These are phyloP conservation scores for Aurelia sp. DNA, from an alignment of 30 jellyfish, hydroid and myxozoan species.

Conservation along the genomic window DNA sequence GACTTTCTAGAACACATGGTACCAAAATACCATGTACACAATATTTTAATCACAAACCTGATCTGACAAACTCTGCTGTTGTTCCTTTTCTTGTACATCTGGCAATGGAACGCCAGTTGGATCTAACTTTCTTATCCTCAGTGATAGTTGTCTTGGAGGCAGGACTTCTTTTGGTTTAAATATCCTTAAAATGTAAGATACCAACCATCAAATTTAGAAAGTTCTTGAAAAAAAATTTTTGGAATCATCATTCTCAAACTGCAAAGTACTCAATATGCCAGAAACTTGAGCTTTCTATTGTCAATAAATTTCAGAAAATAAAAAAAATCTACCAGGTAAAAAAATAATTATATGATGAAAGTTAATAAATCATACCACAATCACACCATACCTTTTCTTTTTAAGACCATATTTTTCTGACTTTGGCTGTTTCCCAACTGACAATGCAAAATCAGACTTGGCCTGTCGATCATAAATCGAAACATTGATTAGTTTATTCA, in stretches of 20 bases:
- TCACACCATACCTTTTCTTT: conserved; percentile 31
- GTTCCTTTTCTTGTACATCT: conserved; percentile 36
- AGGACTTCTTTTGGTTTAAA: conserved; percentile 38
- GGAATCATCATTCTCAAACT: no score
- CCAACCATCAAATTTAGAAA: neutral
- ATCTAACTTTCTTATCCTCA: conserved; percentile 54
- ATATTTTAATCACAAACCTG: conserved; percentile 15
- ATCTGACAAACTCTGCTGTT: conserved; percentile 30
- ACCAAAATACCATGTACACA: no score
- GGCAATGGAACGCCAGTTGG: conserved; percentile 70
- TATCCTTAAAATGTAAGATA: conserved; percentile 6
- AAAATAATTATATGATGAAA: no score
- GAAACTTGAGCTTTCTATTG: no score
- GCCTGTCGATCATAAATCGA: conserved; percentile 21
- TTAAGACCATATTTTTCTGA: conserved; percentile 52
- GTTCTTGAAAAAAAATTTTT: neutral
- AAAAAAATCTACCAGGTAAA: no score
- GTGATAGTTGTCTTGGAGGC: conserved; percentile 34
- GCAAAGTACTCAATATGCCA: no score
- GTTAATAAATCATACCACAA: no score
- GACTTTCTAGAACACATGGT: no score
- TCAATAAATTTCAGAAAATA: no score
- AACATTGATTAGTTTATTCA: no score
- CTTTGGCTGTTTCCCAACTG: conserved; percentile 6
- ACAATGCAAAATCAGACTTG: conserved; percentile 5